Evolutionary conservation across 64 coral and sea anemone species (phyloP).

Genomic region (Pocillopora verrucosa): DNA sequence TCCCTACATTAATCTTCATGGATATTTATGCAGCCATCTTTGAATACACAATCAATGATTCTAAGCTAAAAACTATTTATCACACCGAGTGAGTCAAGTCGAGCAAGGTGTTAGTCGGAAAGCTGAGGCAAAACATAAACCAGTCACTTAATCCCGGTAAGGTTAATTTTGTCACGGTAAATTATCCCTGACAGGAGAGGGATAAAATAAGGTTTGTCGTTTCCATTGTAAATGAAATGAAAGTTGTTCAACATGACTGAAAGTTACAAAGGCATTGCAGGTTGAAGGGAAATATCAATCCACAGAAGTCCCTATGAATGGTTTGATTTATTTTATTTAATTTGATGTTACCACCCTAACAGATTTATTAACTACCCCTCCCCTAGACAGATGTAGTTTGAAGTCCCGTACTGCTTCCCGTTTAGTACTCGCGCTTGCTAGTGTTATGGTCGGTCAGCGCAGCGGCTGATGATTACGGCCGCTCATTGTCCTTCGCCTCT

Average conservation of each 20-base stretch:
- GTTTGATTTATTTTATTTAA: not conserved
- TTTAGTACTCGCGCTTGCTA: not conserved
- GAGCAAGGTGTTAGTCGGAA: not conserved
- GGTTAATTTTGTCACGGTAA: not conserved
- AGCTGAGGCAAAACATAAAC: not conserved
- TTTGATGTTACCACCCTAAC: not conserved
- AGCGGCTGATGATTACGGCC: not conserved
- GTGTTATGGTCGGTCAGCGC: constrained; percentile 33
- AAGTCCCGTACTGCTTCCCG: not conserved
- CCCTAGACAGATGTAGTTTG: not conserved
- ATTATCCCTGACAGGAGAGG: not conserved
- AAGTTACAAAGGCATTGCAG: too few species aligned
- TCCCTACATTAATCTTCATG: not conserved
- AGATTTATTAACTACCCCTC: not conserved
- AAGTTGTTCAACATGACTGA: too few species aligned
- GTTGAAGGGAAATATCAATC: too few species aligned
- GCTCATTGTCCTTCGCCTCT: not conserved
- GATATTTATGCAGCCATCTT: not conserved
- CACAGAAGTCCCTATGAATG: too few species aligned
- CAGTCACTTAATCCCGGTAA: not conserved
- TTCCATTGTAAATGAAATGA: too few species aligned
- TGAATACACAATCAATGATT: not conserved
- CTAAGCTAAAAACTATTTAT: not conserved
- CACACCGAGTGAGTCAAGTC: not conserved
- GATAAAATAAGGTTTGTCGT: too few species aligned